phyloP scores from a whole-genome alignment of 1,140 invertebrate genomes.

The Danaus melanippus region DNA sequence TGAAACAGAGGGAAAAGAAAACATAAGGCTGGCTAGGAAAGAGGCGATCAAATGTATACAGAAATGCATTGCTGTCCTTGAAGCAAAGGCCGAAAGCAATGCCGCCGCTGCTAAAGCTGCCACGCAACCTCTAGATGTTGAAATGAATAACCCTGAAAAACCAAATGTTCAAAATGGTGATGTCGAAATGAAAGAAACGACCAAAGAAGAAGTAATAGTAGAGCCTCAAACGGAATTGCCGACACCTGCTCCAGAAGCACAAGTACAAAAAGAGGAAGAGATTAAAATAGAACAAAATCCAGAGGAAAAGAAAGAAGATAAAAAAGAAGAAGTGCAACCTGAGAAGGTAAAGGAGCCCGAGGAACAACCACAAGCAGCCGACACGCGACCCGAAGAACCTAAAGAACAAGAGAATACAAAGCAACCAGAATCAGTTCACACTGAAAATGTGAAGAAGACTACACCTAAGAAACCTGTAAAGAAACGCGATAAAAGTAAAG shows the following conservation, averaged over 20 bases:
- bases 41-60: conserved; percentile 92
- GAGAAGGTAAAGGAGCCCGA: too few species aligned
- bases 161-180: conserved; percentile 49
- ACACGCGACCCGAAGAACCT: conserved; percentile 19
- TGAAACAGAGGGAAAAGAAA: conserved; percentile 91
- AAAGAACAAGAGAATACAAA: conserved; percentile 10
- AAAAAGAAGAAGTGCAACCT: conserved; percentile 7
- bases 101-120: conserved; percentile 21
- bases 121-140: conserved; percentile 41
- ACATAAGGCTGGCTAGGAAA: conserved; percentile 87
- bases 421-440: conserved; percentile 15
- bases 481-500: conserved; percentile 67
- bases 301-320: conserved; percentile 20
- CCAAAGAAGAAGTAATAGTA: conserved; percentile 35
- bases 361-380: conserved; percentile 13
- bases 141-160: conserved; percentile 40
- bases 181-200: conserved; percentile 52
- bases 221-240: conserved; percentile 20
- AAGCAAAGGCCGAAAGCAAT: conserved; percentile 78
- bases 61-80: conserved; percentile 86
- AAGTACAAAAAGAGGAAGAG: conserved; percentile 16
- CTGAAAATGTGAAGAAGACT: conserved; percentile 35
- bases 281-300: conserved; percentile 19
- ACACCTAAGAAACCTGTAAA: conserved; percentile 52
- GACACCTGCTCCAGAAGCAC: conserved; percentile 13